Evolutionary conservation across 2,113 vertebrate genomes (phyloP).

Genomic region (Taurulus bubalis): DNA sequence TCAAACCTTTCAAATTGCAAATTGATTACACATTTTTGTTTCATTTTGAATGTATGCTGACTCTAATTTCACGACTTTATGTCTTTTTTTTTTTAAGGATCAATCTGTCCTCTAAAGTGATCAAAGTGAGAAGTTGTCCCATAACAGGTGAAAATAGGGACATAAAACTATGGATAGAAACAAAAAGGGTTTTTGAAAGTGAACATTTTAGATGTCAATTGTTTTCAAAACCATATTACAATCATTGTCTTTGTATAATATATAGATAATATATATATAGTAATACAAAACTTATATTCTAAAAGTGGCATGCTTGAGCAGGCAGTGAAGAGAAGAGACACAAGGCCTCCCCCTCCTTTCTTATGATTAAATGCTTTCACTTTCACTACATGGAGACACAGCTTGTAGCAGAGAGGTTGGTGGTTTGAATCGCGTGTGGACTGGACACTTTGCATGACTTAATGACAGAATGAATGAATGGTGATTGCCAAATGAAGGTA

Average conservation of each 20-base stretch:
- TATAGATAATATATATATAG: conserved; percentile 62
- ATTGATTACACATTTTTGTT: conserved; percentile 1
- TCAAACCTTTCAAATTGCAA: conserved; percentile 20
- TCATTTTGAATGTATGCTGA: not conserved
- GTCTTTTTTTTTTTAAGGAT: conserved; percentile 1
- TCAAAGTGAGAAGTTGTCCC: conserved; percentile 14
- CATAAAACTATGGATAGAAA: conserved; percentile 30
- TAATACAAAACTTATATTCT: conserved; percentile 64
- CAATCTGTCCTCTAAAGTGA: conserved; percentile 1
- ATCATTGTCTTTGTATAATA: conserved; percentile 68
- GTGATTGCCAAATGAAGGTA: conserved; percentile 44
- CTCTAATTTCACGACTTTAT: conserved; percentile 17
- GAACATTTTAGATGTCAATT: conserved; percentile 30
- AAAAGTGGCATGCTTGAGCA: conserved; percentile 68
- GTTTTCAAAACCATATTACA: conserved; percentile 66
- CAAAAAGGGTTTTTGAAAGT: conserved; percentile 1
- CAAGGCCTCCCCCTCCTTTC: conserved; percentile 34
- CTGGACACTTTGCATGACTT: conserved; percentile 13
- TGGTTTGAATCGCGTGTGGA: conserved; percentile 24
- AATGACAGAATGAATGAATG: conserved; percentile 11
- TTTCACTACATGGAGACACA: conserved; percentile 36
- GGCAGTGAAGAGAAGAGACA: conserved; percentile 65
- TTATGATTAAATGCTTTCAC: conserved; percentile 48
- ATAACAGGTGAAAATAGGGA: conserved; percentile 16
- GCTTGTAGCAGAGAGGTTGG: conserved; percentile 27